A percentile compares a stretch with the other conserved stretches of the same genome.
Conservation (phyloP, 1,140 invertebrate genomes). For the Anagrus nilaparvatae region DNA sequence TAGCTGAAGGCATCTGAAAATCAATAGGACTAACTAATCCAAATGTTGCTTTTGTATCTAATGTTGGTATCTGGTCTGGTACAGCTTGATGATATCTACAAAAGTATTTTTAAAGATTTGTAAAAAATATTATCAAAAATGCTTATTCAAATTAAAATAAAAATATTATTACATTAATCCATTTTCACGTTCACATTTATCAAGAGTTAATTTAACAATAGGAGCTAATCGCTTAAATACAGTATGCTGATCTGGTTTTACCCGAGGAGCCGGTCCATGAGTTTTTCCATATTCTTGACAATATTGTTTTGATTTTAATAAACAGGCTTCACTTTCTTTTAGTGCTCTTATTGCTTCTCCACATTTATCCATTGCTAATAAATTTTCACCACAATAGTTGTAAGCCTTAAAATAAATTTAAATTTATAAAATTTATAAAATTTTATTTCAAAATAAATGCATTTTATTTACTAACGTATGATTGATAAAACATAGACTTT, state of each 20-base stretch:
- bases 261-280: conserved; percentile 50
- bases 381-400: conserved; percentile 55
- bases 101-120: not conserved
- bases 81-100: conserved; percentile 59
- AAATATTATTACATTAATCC: conserved; percentile 51
- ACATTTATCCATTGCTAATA: conserved; percentile 59
- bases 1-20: conserved; percentile 45
- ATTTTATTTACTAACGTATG: conserved; percentile 48
- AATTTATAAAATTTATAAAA: not conserved
- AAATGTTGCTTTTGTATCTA: conserved; percentile 59
- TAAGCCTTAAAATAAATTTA: conserved; percentile 45
- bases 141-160: conserved; percentile 2
- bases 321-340: conserved; percentile 50
- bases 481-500: conserved; percentile 53
- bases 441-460: conserved; percentile 5
- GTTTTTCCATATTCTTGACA: conserved; percentile 53
- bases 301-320: conserved; percentile 44
- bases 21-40: conserved; percentile 58
- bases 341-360: conserved; percentile 58
- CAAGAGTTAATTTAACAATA: conserved; percentile 50
- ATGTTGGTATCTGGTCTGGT: conserved; percentile 48
- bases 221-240: conserved; percentile 56
- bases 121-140: conserved; percentile 7
- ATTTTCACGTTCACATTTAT: conserved; percentile 66
- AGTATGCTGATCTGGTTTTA: conserved; percentile 53